Evolutionary conservation across 2,797 vertebrate genomes (phyloP), one percentile per base, ranked within the genome.

Genomic region (Tarsius wallacei): DNA sequence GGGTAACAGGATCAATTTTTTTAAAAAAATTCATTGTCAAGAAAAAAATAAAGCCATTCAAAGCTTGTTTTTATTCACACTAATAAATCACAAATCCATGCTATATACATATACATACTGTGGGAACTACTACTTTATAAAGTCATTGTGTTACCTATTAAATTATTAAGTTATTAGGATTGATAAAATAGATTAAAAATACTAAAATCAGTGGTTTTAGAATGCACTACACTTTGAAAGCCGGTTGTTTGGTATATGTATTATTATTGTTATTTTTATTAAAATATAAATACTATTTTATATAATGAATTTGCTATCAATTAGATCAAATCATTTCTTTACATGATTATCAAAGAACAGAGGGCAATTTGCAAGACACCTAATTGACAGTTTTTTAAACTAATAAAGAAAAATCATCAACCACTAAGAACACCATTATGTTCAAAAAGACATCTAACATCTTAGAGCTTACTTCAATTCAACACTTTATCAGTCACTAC

Each of bases 351-450:
- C 31, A 76, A 2, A 93, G 49, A 93, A 95, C 14, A 95, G 7
- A 68, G 22, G 33, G 2, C 7, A 90, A 90, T 94, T 49, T 90
- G 10, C 59, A 16, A 78, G 42, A 68, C 28, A 90, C 7, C 51
- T 95, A 90, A 78, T 91, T 96, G 84, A 94, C 28, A 90, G 15
- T 73, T 66, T 64, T 95, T 92, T 47, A 53, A 49, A 87, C 12
- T 42, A n/a, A 49, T 12, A 76, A 77, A 63, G 49, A 63, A 76
- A 84, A 86, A 47, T 91, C 8, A 84, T 63, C n/a, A 73, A 26
- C 87, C 96, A 94, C 49, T 61, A 5, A 4, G 68, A 80, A 59
- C 1, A 74, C 10, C 15, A 68, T 47, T 78, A 8, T 2, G 7
- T 61, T 74, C 64, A 26, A 77, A 91, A 74, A 61, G 11, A 47